Base-by-base conservation (phyloP, 2,797 vertebrate species). In the Hozukius guyotensis region DNA sequence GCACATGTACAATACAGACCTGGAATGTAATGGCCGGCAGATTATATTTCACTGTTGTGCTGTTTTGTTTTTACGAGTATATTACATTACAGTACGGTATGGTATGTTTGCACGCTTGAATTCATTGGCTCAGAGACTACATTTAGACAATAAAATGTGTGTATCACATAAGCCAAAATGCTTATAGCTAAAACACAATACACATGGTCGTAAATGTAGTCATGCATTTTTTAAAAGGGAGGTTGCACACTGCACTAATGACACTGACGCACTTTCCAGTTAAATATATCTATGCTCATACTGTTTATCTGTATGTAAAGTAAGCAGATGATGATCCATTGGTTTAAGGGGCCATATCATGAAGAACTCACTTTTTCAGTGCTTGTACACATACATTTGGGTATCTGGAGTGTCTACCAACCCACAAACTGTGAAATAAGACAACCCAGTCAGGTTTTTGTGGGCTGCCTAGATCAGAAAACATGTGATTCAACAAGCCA, bases 41-140 rank as follows among this genome's bases (percentile, higher is more conserved):
- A 86, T 80, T 73, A 79, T 42, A 61, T 79, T 83, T 86, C 53
- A 74, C 5, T 73, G 24, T 46, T 22, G 49, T 18, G 38, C 25
- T 2, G 2, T 38, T 38, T 59, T 78, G 59, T 25, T 36, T 80
- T 81, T 29, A 61, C 4, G 13, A 65, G 13, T 46, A 69, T 6
- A 42, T 52, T 29, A 34, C 11, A 14, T 10, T 71, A 61, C 22
- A 63, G 38, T 49, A 36, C 6, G 1, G 16, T 16, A 57, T 57
- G n/a, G 27, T 24, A 22, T 72, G 57, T 77, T 71, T 60, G 34
- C n/a, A 49, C 31, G 53, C 53, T 69, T 42, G 20, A 10, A 71
- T 56, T 80, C 11, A 42, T n/a, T 72, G 12, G 24, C 53, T 53
- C 25, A 13, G 1, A 49, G 56, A 34, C 24, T 38, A 24, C 22